Percentiles rank a stretch among this genome's conserved stretches.
These are phyloP conservation scores for Cordilura impudica DNA, from an alignment of 2,888 invertebrate species.

Conservation along the genomic window DNA sequence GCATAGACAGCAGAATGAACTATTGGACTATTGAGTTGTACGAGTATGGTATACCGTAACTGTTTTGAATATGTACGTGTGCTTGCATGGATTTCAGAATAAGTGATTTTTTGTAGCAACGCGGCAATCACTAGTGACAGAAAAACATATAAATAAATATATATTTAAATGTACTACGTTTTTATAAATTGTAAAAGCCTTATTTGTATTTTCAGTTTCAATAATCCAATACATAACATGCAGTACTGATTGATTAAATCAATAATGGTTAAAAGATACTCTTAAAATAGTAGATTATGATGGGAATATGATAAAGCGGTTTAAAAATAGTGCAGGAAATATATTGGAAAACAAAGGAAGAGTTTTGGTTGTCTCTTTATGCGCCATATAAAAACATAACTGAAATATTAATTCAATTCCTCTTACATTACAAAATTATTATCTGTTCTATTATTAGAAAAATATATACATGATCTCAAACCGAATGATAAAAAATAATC, in stretches of 20 bases:
- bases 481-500: too few relatives aligned
- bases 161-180: conserved; percentile 1
- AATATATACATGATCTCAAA: too few relatives aligned
- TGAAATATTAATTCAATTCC: too few relatives aligned
- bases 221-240: conserved; percentile 10
- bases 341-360: not conserved
- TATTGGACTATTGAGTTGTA: conserved; percentile 30
- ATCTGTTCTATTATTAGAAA: too few relatives aligned
- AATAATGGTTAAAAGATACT: conserved; percentile 1
- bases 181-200: too few relatives aligned
- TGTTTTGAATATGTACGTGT: conserved; percentile 12
- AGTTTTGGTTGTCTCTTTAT: too few relatives aligned
- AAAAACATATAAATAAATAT: conserved; percentile 13
- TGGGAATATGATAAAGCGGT: not conserved
- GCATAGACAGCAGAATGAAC: conserved; percentile 8
- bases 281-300: not conserved
- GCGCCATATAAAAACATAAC: too few relatives aligned
- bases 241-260: conserved; percentile 49
- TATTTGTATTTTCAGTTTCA: not conserved
- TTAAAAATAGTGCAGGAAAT: not conserved
- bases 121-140: conserved; percentile 40
- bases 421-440: too few relatives aligned
- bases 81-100: not conserved
- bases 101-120: not conserved
- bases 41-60: conserved; percentile 10